Evolutionary conservation across 2,113 vertebrate genomes (phyloP), one percentile per base, ranked within the genome.

Genomic region (Anser brachyrhynchus): DNA sequence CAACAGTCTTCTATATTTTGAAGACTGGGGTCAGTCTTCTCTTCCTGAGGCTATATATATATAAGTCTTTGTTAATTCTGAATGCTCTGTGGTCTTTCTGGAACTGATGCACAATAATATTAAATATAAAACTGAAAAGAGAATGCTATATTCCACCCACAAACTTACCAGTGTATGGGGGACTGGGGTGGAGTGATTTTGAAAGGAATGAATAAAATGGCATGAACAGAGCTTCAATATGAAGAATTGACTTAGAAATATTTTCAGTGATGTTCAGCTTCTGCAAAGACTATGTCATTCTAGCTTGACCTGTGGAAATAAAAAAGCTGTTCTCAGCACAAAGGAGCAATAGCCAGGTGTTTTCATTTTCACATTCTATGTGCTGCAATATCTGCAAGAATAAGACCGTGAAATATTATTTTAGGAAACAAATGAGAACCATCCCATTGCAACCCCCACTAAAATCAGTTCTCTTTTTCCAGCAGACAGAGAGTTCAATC

Each of bases 351-450:
- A 96, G 15, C 58, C 67, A 70, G 18, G 35, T 70, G 90, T 41
- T 81, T 89, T 74, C 2, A 69, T 90, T 96, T 93, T 80, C 51
- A 87, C 71, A 87, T 95, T 96, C 54, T 89, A 9, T 44, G 35
- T 93, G 64, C 64, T 94, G 52, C 90, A 86, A 33, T 69, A 93
- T 88, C 84, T 91, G 29, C 88, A 85, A 78, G 61, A 93, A 95
- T 28, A 97, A 89, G 76, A 54, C 20, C 89, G 67, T 81, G 46
- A 77, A 95, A 82, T 87, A 95, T 76, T 95, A 91, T 95, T 89
- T 95, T 92, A 92, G 57, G 37, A 84, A 93, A 67, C 14, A 94
- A 90, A 87, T 81, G 55, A 96, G 70, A 94, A 89, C 11, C 22
- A 85, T 79, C 41, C 65, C 8, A 44, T 25, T 85, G 23, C 71